Percentiles rank a stretch among this genome's conserved stretches.
Evolutionary conservation across 2,797 vertebrate genomes (phyloP).

Genomic region (Erethizon dorsatum): DNA sequence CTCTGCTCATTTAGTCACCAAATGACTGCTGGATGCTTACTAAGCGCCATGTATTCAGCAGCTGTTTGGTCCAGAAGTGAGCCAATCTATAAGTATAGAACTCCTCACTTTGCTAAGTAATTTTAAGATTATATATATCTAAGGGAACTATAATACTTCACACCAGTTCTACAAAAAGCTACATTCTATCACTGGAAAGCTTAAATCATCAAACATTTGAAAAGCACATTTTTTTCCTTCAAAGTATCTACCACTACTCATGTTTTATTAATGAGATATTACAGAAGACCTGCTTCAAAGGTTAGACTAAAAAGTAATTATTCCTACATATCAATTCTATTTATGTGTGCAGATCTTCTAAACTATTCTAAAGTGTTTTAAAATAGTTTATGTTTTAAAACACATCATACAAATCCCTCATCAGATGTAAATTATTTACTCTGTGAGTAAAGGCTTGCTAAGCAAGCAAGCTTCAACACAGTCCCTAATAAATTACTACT

Average conservation of each 20-base stretch:
- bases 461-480: background rate
- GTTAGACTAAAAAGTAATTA: conserved; percentile 10
- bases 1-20: background rate
- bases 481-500: background rate
- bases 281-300: conserved; percentile 31
- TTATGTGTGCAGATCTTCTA: background rate
- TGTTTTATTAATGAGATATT: background rate
- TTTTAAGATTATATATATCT: background rate
- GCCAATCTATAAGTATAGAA: background rate
- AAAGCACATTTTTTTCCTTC: conserved; percentile 33
- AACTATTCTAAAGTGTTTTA: background rate
- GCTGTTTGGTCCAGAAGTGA: background rate
- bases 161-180: background rate
- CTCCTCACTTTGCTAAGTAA: background rate
- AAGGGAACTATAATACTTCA: background rate
- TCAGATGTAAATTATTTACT: background rate
- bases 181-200: background rate
- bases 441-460: background rate
- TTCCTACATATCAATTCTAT: background rate
- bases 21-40: background rate
- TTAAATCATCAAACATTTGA: conserved; percentile 19
- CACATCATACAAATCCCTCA: background rate
- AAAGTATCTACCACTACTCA: background rate
- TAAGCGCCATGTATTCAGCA: background rate
- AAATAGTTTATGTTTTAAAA: conserved; percentile 25